phyloP scores from a whole-genome alignment of 2,113 vertebrate genomes.

The Microcebus ravelobensis region DNA sequence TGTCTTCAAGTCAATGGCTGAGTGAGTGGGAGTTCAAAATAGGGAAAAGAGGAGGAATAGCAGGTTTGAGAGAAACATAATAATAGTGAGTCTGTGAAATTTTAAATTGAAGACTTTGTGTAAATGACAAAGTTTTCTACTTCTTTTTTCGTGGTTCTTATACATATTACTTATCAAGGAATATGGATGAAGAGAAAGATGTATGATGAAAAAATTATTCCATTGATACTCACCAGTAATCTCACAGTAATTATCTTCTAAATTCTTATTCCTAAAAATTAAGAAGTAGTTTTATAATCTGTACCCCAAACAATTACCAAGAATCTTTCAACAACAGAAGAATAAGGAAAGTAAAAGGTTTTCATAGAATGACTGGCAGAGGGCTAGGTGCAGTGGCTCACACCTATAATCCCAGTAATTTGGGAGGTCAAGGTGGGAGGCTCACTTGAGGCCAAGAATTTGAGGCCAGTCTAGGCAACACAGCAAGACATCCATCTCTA shows the following conservation, averaged over 20 bases:
- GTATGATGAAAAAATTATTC: background rate
- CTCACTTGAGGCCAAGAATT: too few species aligned
- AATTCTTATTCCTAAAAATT: constrained; percentile 80
- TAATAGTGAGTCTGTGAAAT: background rate
- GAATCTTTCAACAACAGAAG: constrained; percentile 42
- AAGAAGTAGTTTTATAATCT: constrained; percentile 49
- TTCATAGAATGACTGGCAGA: background rate
- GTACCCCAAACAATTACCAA: constrained; percentile 33
- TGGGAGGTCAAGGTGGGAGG: too few species aligned
- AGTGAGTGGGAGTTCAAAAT: background rate
- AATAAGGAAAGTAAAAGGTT: background rate
- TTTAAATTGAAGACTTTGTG: constrained; percentile 21
- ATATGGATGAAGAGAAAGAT: constrained; percentile 16
- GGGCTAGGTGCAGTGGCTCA: too few species aligned
- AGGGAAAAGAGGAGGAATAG: background rate
- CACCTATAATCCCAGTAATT: too few species aligned
- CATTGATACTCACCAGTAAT: constrained; percentile 85
- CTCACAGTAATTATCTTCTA: constrained; percentile 68
- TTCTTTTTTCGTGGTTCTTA: background rate
- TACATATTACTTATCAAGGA: constrained; percentile 12
- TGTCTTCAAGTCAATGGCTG: constrained; percentile 16
- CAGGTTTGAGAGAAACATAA: background rate
- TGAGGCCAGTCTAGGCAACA: too few species aligned
- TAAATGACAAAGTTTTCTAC: background rate
- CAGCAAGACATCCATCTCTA: too few species aligned